A percentile compares a stretch with the other conserved stretches of the same genome.
phyloP scores from a whole-genome alignment of 2,888 invertebrate species.

The Syrista parreyssii region DNA sequence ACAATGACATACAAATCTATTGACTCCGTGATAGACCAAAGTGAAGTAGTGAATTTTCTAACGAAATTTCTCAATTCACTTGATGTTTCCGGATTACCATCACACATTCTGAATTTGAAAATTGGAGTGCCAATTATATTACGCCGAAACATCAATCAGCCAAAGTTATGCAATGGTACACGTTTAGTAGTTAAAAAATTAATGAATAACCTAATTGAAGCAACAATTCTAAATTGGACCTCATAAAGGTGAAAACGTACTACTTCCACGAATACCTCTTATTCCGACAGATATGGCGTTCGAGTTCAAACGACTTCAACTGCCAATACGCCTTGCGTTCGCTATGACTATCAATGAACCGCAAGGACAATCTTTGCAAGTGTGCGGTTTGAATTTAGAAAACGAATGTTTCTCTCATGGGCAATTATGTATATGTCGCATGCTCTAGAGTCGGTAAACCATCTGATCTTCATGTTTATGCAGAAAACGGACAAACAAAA shows the following conservation, averaged over 20 bases:
- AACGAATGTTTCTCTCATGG: conserved; percentile 54
- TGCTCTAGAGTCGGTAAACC: conserved; percentile 41
- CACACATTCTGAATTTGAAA: conserved; percentile 26
- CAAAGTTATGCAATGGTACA: conserved; percentile 32
- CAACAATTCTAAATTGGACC: conserved; percentile 40
- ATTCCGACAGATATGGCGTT: conserved; percentile 36
- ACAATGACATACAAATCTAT: neutral
- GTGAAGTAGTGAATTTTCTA: neutral
- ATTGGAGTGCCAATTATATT: conserved; percentile 30
- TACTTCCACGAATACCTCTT: conserved; percentile 30
- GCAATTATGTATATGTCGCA: conserved; percentile 57
- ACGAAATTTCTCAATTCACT: conserved; percentile 1
- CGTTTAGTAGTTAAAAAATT: conserved; percentile 29
- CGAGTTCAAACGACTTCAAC: conserved; percentile 44
- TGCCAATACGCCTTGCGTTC: conserved; percentile 46
- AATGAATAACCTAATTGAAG: conserved; percentile 35
- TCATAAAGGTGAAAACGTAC: conserved; percentile 26
- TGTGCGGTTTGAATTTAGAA: conserved; percentile 53
- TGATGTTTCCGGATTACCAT: conserved; percentile 10
- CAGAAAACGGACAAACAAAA: conserved; percentile 13
- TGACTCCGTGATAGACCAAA: neutral
- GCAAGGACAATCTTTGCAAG: conserved; percentile 55
- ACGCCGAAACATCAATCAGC: conserved; percentile 32
- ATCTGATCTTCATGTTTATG: conserved; percentile 7
- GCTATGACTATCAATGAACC: conserved; percentile 57